Percentiles rank a stretch among this genome's conserved stretches.
phyloP scores from a whole-genome alignment of 1,140 invertebrate genomes.

The Stratiolaelaps scimitus region DNA sequence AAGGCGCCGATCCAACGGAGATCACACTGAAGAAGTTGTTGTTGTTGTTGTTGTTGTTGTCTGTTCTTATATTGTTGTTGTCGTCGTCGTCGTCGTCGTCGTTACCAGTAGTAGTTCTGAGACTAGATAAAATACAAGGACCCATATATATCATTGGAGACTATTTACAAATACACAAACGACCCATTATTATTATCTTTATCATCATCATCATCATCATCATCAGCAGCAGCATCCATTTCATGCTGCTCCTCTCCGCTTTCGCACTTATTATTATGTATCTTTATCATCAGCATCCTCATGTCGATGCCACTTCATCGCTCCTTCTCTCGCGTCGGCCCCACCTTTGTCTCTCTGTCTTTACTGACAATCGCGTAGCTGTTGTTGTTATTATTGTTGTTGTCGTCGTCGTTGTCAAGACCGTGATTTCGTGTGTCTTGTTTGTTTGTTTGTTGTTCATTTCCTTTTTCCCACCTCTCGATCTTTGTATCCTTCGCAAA shows the following conservation, averaged over 20 bases:
- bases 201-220: background rate
- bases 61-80: background rate
- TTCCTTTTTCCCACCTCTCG: no score
- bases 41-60: background rate
- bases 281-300: background rate
- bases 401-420: no score
- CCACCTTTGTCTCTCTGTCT: background rate
- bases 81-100: slow-evolving; percentile 9
- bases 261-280: background rate
- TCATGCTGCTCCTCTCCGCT: background rate
- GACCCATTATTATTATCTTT: background rate
- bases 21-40: slow-evolving; percentile 27
- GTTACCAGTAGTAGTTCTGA: background rate
- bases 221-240: background rate
- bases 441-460: no score
- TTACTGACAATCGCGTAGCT: no score
- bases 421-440: no score
- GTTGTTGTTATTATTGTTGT: no score
- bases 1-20: slow-evolving; percentile 24
- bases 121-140: slow-evolving; percentile 29
- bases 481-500: no score
- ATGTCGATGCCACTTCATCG: background rate
- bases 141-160: slow-evolving; percentile 13
- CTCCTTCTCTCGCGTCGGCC: background rate
- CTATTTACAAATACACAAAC: slow-evolving; percentile 29